Evolutionary conservation across 2,888 invertebrate species (phyloP).

Genomic region (Endomychus coccineus): DNA sequence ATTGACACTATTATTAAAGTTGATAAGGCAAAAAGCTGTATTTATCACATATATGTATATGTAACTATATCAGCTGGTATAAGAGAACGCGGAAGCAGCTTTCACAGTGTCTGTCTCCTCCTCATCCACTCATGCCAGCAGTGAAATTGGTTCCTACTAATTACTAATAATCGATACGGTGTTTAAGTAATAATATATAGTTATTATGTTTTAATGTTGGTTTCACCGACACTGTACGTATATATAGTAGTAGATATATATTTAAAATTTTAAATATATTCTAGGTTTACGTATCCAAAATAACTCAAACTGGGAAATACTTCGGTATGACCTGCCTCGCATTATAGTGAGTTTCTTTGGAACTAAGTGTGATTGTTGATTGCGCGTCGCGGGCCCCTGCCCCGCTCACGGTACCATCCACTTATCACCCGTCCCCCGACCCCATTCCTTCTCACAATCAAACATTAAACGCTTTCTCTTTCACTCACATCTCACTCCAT

Average conservation of each 20-base stretch:
- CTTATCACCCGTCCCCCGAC: background rate
- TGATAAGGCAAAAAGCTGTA: constrained; percentile 46
- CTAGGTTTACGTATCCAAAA: constrained; percentile 48
- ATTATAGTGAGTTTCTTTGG: constrained; percentile 70
- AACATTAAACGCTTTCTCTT: no score
- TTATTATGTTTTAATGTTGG: constrained; percentile 45
- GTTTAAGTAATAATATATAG: constrained; percentile 45
- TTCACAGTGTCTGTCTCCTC: constrained; percentile 31
- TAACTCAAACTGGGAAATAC: constrained; percentile 48
- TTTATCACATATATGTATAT: constrained; percentile 46
- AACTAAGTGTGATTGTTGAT: constrained; percentile 68
- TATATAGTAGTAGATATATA: constrained; percentile 47
- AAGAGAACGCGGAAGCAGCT: constrained; percentile 34
- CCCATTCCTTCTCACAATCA: no score
- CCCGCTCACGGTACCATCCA: constrained; percentile 19
- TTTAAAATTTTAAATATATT: constrained; percentile 46
- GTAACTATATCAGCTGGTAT: constrained; percentile 44
- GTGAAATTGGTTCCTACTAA: constrained; percentile 48
- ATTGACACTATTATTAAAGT: constrained; percentile 43
- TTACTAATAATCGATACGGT: constrained; percentile 46
- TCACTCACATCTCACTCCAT: background rate
- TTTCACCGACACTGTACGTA: constrained; percentile 46
- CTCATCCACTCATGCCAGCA: constrained; percentile 35
- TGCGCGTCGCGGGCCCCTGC: constrained; percentile 30
- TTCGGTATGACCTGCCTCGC: constrained; percentile 58